Conservation (phyloP, 1,140 invertebrate genomes). For the Bradysia coprophila region DNA sequence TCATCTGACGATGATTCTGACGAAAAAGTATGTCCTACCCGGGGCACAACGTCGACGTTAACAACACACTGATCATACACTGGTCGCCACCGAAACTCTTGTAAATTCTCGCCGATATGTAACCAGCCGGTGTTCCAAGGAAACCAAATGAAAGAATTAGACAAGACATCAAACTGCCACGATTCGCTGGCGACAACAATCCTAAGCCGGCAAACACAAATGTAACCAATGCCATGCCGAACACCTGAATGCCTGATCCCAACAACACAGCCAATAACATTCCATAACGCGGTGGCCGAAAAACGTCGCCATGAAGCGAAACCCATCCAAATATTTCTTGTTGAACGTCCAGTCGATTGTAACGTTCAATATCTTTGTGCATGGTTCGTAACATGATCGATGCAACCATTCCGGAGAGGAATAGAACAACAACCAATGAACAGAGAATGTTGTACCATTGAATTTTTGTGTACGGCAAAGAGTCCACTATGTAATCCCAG, state of each 20-base stretch:
- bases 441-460: constrained; percentile 96
- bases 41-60: constrained; percentile 90
- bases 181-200: constrained; percentile 94
- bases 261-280: constrained; percentile 91
- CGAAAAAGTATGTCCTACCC: too few species aligned
- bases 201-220: constrained; percentile 93
- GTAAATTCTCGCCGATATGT: constrained; percentile 88
- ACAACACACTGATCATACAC: constrained; percentile 94
- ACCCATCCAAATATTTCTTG: constrained; percentile 99
- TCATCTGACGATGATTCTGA: too few species aligned
- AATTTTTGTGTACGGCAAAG: constrained; percentile 96
- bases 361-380: constrained; percentile 96
- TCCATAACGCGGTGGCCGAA: constrained; percentile 83
- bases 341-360: constrained; percentile 95
- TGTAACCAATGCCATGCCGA: constrained; percentile 55
- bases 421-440: constrained; percentile 77
- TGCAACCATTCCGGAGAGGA: constrained; percentile 94
- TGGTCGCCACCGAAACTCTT: constrained; percentile 98
- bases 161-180: constrained; percentile 98
- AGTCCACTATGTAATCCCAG: constrained; percentile 98
- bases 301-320: constrained; percentile 89
- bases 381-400: constrained; percentile 96
- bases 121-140: constrained; percentile 88
- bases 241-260: constrained; percentile 87
- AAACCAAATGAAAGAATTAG: constrained; percentile 88